Evolutionary conservation across 2,888 invertebrate genomes (phyloP).

Genomic region (Sminthurinus aureus): DNA sequence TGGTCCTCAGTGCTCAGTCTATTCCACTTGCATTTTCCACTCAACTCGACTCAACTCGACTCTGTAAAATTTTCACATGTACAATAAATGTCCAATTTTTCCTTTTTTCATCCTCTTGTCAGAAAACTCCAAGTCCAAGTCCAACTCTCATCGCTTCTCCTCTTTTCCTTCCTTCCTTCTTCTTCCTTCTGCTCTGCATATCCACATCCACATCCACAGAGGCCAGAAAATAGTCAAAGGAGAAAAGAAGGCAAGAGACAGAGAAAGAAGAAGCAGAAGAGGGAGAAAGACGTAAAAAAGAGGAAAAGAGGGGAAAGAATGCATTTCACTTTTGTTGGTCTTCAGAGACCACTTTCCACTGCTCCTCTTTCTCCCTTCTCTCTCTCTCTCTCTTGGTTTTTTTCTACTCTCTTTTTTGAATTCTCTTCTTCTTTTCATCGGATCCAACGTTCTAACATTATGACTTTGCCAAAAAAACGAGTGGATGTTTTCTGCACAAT

Average conservation of each 20-base stretch:
- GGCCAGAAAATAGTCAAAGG: too few species aligned
- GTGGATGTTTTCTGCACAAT: slow-evolving; percentile 44
- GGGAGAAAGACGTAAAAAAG: neutral
- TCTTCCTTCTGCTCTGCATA: neutral
- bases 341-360: slow-evolving; percentile 55
- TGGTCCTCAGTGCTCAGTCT: too few species aligned
- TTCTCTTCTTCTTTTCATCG: too few species aligned
- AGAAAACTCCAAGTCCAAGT: neutral
- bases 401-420: too few species aligned
- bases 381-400: too few species aligned
- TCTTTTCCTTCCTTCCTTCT: slow-evolving; percentile 8
- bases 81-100: slow-evolving; percentile 35
- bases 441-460: slow-evolving; percentile 52
- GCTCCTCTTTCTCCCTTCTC: slow-evolving; percentile 15
- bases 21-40: too few species aligned
- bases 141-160: neutral
- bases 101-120: slow-evolving; percentile 1
- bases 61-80: too few species aligned
- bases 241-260: neutral
- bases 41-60: neutral
- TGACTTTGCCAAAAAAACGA: slow-evolving; percentile 47
- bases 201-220: too few species aligned
- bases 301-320: slow-evolving; percentile 39
- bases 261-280: neutral
- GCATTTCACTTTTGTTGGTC: slow-evolving; percentile 56